A percentile compares a stretch with the other conserved stretches of the same genome.
Evolutionary conservation across 2,113 vertebrate genomes (phyloP).

Genomic region (rabbit (Oryctolagus cuniculus)): mOryCun1.1 NC_091436.1:38078001-38078500

Average conservation of each 20-base stretch:
- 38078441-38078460: slow-evolving; percentile 9
- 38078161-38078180: neutral
- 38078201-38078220: slow-evolving; percentile 63
- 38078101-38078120: neutral
- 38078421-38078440: slow-evolving; percentile 13
- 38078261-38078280: slow-evolving; percentile 58
- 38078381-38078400: slow-evolving; percentile 10
- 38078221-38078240: slow-evolving; percentile 62
- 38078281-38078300: slow-evolving; percentile 62
- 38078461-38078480: neutral
- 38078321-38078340: slow-evolving; percentile 55
- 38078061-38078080: neutral
- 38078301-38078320: slow-evolving; percentile 58
- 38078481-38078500: neutral
- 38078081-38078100: slow-evolving; percentile 19
- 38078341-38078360: slow-evolving; percentile 55
- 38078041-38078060: neutral
- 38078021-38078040: slow-evolving; percentile 8
- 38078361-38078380: slow-evolving; percentile 44
- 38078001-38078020: neutral
- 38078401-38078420: neutral
- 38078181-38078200: slow-evolving; percentile 19
- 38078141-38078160: slow-evolving; percentile 47
- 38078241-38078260: slow-evolving; percentile 62
- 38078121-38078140: neutral